Percentiles rank a stretch among this genome's conserved stretches.
phyloP scores from a whole-genome alignment of 1,140 invertebrate species.

The Macrosteles quadrilineatus region DNA sequence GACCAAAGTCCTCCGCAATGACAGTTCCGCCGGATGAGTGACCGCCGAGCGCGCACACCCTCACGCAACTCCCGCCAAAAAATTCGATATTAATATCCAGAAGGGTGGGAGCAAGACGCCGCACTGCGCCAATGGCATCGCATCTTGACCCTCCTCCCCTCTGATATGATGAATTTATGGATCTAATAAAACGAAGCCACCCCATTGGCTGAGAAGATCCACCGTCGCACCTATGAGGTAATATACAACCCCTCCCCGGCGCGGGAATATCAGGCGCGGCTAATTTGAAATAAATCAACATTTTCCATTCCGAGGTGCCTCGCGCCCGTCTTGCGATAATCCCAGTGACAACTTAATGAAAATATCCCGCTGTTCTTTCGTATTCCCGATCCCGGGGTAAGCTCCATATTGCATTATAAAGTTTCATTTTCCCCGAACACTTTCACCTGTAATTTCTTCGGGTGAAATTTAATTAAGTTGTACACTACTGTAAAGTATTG shows the following conservation, averaged over 20 bases:
- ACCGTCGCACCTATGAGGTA: conserved; percentile 14
- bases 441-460: too few relatives aligned
- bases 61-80: conserved; percentile 36
- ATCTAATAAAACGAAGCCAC: conserved; percentile 42
- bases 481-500: too few relatives aligned
- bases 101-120: conserved; percentile 34
- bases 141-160: conserved; percentile 14
- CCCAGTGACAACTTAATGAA: conserved; percentile 13
- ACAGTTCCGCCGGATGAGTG: conserved; percentile 23
- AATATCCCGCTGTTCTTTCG: neutral
- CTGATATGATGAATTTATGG: conserved; percentile 45
- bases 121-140: conserved; percentile 30
- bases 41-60: conserved; percentile 27
- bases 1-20: too few relatives aligned
- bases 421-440: too few relatives aligned
- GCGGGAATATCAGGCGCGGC: neutral
- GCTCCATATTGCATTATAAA: too few relatives aligned
- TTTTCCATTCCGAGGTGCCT: neutral
- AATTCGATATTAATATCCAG: conserved; percentile 44
- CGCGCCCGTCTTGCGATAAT: neutral
- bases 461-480: too few relatives aligned
- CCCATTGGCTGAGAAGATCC: conserved; percentile 26
- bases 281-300: conserved; percentile 22
- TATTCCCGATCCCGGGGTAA: neutral
- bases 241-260: conserved; percentile 2